Conservation (phyloP, 2,888 invertebrate genomes). For the Drosophila maculinotata region DNA sequence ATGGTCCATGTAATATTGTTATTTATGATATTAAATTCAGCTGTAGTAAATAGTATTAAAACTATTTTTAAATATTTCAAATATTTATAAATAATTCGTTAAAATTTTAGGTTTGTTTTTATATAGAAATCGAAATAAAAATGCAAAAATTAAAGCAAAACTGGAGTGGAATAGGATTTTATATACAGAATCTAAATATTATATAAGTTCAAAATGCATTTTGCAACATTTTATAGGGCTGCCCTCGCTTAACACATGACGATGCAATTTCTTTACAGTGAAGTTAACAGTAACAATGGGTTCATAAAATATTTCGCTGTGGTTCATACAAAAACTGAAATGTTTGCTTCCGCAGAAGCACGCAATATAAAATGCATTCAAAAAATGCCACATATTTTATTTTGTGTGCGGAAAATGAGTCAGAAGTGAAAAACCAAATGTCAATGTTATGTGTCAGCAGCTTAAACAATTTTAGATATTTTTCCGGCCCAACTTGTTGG, state of each 20-base stretch:
- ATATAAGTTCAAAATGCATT: background rate
- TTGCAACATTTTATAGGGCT: background rate
- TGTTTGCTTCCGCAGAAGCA: constrained; percentile 19
- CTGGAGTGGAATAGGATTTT: no score
- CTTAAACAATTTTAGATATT: constrained; percentile 50
- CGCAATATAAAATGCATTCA: constrained; percentile 44
- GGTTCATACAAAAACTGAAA: constrained; percentile 7
- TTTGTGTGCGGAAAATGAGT: constrained; percentile 22
- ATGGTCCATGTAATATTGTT: background rate
- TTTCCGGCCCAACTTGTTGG: constrained; percentile 30
- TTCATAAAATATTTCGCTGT: constrained; percentile 17
- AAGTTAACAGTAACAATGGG: constrained; percentile 1
- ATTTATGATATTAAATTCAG: background rate
- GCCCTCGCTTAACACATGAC: background rate
- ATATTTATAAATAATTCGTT: no score
- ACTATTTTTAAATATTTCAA: background rate
- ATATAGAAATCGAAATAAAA: no score
- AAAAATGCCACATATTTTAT: constrained; percentile 28
- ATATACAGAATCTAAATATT: no score
- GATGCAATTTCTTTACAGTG: background rate
- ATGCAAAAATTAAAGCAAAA: no score
- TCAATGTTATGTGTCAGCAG: constrained; percentile 55
- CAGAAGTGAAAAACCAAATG: constrained; percentile 36
- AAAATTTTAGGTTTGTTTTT: no score
- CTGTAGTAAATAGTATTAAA: background rate